Percentiles rank a stretch among this genome's conserved stretches.
phyloP scores from a whole-genome alignment of 2,113 vertebrate species.

The Eublepharis macularius region DNA sequence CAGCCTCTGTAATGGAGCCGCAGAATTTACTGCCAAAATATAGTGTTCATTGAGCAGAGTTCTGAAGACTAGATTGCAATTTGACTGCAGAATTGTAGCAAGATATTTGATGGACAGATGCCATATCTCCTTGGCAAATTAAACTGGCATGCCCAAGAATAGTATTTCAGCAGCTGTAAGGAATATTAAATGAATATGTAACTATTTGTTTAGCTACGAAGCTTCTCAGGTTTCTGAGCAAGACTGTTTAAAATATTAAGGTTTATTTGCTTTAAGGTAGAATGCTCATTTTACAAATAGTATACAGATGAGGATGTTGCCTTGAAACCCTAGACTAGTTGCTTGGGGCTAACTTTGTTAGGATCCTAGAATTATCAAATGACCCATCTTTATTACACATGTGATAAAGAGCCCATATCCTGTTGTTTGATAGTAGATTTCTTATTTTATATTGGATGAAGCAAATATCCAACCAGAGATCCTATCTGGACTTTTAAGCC shows the following conservation, averaged over 20 bases:
- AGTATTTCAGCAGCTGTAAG: conserved; percentile 51
- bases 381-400: not conserved
- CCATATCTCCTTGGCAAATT: conserved; percentile 42
- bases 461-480: not conserved
- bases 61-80: conserved; percentile 58
- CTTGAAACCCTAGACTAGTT: not conserved
- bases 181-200: conserved; percentile 61
- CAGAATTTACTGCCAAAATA: conserved; percentile 62
- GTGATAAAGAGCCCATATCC: too few species aligned
- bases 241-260: conserved; percentile 25
- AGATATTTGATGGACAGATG: conserved; percentile 43
- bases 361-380: not conserved
- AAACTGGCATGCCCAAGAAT: conserved; percentile 48
- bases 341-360: conserved; percentile 10
- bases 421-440: not conserved
- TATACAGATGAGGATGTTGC: conserved; percentile 17
- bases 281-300: conserved; percentile 40
- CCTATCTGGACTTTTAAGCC: not conserved
- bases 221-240: conserved; percentile 38
- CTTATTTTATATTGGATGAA: not conserved
- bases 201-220: conserved; percentile 42
- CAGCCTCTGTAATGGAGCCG: conserved; percentile 38
- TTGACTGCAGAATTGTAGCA: conserved; percentile 47
- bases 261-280: not conserved
- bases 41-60: conserved; percentile 56